These are phyloP conservation scores for Sminthopsis crassicaudata DNA, from an alignment of 2,113 vertebrate genomes.

Conservation along the genomic window DNA sequence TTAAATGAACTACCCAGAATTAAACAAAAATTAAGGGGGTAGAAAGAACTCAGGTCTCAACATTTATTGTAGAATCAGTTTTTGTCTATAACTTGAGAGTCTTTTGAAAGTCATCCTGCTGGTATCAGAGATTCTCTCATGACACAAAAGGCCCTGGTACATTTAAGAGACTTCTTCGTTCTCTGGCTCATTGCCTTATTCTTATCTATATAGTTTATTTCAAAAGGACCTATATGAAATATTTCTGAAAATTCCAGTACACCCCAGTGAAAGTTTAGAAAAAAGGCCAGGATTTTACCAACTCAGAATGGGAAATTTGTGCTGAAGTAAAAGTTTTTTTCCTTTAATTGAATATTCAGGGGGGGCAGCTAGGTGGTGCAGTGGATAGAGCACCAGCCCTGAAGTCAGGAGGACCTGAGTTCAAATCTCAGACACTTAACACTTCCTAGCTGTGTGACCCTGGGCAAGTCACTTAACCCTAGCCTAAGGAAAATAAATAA, in stretches of 20 bases:
- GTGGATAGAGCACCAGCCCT: no score
- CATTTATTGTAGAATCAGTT: not conserved
- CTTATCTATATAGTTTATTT: not conserved
- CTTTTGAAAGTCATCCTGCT: not conserved
- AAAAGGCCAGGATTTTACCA: slow-evolving; percentile 16
- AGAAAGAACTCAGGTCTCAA: not conserved
- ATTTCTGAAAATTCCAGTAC: slow-evolving; percentile 31
- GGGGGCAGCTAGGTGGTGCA: no score
- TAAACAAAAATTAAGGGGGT: not conserved
- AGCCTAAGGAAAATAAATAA: no score
- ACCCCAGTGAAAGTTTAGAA: slow-evolving; percentile 35
- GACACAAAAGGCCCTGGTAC: not conserved
- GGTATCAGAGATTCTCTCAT: not conserved
- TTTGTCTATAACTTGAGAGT: not conserved
- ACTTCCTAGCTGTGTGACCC: no score
- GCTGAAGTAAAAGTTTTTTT: not conserved
- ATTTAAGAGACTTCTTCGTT: not conserved
- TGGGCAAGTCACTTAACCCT: no score
- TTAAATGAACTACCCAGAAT: not conserved
- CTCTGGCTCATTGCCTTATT: not conserved
- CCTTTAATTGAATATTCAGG: not conserved
- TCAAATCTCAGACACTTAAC: no score
- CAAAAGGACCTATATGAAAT: not conserved
- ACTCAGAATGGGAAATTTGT: not conserved
- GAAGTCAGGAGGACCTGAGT: no score